A percentile compares a stretch with the other conserved stretches of the same genome.
Evolutionary conservation across 2,797 vertebrate genomes (phyloP).

Genomic region (Chrysocyon brachyurus): DNA sequence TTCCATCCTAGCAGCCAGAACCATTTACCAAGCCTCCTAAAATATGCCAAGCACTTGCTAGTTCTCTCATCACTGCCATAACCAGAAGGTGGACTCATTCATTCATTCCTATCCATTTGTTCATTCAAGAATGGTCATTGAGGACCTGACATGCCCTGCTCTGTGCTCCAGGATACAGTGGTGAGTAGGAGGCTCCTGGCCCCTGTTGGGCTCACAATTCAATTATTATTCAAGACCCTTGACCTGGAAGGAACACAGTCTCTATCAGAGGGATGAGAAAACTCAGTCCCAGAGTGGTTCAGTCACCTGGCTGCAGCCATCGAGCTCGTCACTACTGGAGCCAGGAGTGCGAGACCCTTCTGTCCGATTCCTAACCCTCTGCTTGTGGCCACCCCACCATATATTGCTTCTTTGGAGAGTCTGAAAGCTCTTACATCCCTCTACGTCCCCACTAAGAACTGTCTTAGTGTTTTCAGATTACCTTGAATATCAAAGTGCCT

Average conservation of each 20-base stretch:
- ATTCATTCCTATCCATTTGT: not conserved
- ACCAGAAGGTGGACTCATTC: not conserved
- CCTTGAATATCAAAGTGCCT: not conserved
- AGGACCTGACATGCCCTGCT: not conserved
- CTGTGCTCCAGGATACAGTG: rapidly evolving
- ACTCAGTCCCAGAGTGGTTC: too few species aligned
- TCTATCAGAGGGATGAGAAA: not conserved
- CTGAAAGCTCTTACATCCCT: not conserved
- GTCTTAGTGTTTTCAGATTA: not conserved
- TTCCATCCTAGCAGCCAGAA: not conserved
- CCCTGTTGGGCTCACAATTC: not conserved
- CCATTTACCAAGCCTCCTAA: not conserved
- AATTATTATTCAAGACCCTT: not conserved
- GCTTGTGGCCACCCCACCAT: not conserved
- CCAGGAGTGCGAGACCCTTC: not conserved
- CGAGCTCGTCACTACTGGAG: not conserved
- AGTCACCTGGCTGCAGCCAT: not conserved
- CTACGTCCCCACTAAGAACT: too few species aligned
- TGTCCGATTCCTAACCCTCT: not conserved
- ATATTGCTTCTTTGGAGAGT: not conserved
- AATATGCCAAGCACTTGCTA: not conserved
- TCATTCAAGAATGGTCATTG: not conserved
- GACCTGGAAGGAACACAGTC: not conserved
- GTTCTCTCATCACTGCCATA: not conserved
- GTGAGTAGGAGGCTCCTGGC: not conserved